These are phyloP conservation scores for Camponotus fellah DNA, from an alignment of 2,888 invertebrate genomes.

Conservation along the genomic window DNA sequence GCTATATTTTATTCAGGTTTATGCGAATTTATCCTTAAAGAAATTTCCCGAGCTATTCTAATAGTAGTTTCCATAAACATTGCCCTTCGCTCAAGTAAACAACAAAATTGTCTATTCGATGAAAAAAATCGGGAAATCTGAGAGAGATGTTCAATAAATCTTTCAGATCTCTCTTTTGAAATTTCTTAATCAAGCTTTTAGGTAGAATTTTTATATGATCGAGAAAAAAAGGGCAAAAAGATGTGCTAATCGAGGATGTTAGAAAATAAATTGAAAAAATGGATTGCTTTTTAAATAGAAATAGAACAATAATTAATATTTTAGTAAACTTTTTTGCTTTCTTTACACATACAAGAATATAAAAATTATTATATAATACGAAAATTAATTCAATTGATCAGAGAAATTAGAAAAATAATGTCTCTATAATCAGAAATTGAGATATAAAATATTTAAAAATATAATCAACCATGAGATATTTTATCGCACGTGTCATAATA, in stretches of 20 bases:
- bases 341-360: neutral
- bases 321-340: neutral
- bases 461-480: neutral
- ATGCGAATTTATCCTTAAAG: neutral
- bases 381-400: neutral
- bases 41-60: neutral
- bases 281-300: neutral
- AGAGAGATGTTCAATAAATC: neutral
- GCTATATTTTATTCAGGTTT: slow-evolving; percentile 20
- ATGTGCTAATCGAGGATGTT: neutral
- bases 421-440: neutral
- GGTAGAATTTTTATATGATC: neutral
- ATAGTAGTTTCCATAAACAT: neutral
- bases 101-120: neutral
- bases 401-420: neutral
- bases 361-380: slow-evolving; percentile 1
- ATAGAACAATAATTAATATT: neutral
- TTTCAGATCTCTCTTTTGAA: neutral
- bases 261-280: slow-evolving; percentile 2
- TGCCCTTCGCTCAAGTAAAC: neutral
- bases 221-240: neutral
- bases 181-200: neutral
- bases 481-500: neutral
- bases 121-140: slow-evolving; percentile 5
- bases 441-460: neutral